Conservation (phyloP, 1,140 invertebrate species). For the Diachasma alloeum region DNA sequence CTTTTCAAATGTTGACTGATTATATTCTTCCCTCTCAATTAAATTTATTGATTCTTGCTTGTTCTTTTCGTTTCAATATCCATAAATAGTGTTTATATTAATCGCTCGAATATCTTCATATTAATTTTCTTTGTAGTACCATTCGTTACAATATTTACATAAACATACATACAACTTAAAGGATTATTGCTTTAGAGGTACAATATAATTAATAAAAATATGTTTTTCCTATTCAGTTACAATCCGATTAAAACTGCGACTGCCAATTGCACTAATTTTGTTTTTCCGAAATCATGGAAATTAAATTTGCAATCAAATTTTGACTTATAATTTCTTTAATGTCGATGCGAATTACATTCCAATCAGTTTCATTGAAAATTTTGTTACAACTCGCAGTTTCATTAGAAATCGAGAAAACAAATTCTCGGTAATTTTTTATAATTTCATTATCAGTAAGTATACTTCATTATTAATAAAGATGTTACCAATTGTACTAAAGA, state of each 20-base stretch:
- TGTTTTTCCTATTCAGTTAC: conserved; percentile 26
- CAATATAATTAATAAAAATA: conserved; percentile 36
- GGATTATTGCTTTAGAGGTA: conserved; percentile 28
- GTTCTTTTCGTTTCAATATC: conserved; percentile 16
- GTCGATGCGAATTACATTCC: neutral
- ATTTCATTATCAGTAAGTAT: neutral
- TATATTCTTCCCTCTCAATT: conserved; percentile 16
- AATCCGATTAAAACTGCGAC: conserved; percentile 25
- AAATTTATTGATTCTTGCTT: conserved; percentile 19
- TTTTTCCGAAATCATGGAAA: neutral
- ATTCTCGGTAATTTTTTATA: neutral
- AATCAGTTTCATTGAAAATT: neutral
- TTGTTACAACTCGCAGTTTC: neutral
- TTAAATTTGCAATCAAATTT: conserved; percentile 14
- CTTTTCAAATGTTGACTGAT: conserved; percentile 17
- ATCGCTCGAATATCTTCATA: conserved; percentile 34
- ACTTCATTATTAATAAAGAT: neutral
- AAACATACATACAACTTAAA: conserved; percentile 55
- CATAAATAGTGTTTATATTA: conserved; percentile 50
- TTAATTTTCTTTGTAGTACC: conserved; percentile 41
- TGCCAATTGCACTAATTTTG: conserved; percentile 46
- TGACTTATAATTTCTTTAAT: conserved; percentile 14
- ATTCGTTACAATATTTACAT: conserved; percentile 61
- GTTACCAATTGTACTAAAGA: neutral
- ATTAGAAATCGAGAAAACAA: neutral